Evolutionary conservation across 2,888 invertebrate genomes (phyloP).

Genomic region (Brachyopa scutellaris): DNA sequence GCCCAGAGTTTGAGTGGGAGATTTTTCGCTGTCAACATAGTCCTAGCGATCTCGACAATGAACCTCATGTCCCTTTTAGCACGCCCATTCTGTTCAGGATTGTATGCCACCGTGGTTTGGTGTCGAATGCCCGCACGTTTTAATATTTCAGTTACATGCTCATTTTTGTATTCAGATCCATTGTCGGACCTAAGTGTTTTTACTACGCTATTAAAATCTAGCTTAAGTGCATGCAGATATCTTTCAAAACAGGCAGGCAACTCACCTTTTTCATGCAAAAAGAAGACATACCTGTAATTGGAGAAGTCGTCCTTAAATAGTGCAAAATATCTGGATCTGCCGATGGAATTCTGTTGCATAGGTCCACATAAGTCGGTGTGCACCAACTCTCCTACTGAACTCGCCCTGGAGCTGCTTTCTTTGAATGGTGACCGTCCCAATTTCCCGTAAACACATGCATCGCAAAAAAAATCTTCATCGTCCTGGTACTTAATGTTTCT

Average conservation of each 20-base stretch:
- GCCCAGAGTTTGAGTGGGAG: slow-evolving; percentile 8
- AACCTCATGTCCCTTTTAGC: slow-evolving; percentile 9
- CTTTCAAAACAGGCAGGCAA: slow-evolving; percentile 3
- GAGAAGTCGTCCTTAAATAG: background rate
- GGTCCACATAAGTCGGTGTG: background rate
- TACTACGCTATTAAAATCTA: background rate
- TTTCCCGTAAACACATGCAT: background rate
- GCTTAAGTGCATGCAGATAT: slow-evolving; percentile 6
- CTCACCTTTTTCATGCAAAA: background rate
- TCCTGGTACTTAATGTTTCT: background rate
- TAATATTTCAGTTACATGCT: background rate
- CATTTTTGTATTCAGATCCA: background rate
- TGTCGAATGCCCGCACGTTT: too few relatives aligned
- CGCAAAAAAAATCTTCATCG: background rate
- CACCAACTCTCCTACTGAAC: background rate
- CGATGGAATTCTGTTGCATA: background rate
- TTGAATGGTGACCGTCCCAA: background rate
- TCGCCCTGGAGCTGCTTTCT: too few relatives aligned
- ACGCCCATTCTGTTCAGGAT: slow-evolving; percentile 8
- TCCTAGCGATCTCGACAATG: background rate
- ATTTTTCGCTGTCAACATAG: background rate
- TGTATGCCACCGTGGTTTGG: slow-evolving; percentile 5
- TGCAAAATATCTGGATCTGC: background rate
- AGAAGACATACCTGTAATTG: background rate
- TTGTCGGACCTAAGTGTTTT: slow-evolving; percentile 1